Evolutionary conservation across 2,888 invertebrate species (phyloP).

Genomic region (Mesorhabditis sp.): DNA sequence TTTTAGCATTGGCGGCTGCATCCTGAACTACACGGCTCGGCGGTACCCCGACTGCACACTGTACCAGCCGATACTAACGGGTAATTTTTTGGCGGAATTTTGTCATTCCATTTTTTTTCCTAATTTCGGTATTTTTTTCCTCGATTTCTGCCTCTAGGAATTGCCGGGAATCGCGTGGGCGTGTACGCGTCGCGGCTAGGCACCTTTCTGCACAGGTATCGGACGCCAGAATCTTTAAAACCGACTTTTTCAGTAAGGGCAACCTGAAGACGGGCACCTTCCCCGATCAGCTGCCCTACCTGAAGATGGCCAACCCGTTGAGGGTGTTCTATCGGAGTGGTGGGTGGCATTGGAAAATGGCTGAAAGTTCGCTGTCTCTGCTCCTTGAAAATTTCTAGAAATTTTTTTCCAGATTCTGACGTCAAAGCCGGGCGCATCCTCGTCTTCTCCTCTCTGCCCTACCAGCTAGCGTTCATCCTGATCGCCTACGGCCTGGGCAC

Average conservation of each 20-base stretch:
- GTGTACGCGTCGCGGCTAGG: neutral
- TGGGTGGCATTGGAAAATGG: neutral
- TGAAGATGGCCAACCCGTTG: neutral
- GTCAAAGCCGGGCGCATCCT: neutral
- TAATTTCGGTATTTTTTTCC: no score
- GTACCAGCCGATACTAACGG: constrained; percentile 1
- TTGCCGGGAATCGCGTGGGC: neutral
- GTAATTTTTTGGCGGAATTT: neutral
- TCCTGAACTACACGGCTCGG: neutral
- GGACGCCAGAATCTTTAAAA: no score
- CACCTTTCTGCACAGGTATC: neutral
- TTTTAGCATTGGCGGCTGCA: neutral
- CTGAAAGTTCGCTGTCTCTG: neutral
- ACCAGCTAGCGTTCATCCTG: neutral
- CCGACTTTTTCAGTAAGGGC: neutral
- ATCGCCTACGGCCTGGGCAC: neutral
- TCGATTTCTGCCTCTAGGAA: neutral
- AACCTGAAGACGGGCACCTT: neutral
- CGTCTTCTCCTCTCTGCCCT: neutral
- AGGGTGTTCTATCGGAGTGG: neutral
- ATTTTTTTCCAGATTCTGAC: neutral
- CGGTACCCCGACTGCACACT: constrained; percentile 1
- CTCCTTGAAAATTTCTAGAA: neutral
- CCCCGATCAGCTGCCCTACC: neutral
- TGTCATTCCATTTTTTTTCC: no score